phyloP scores from a whole-genome alignment of 2,113 vertebrate genomes.

The Ivindomyrus marchei region DNA sequence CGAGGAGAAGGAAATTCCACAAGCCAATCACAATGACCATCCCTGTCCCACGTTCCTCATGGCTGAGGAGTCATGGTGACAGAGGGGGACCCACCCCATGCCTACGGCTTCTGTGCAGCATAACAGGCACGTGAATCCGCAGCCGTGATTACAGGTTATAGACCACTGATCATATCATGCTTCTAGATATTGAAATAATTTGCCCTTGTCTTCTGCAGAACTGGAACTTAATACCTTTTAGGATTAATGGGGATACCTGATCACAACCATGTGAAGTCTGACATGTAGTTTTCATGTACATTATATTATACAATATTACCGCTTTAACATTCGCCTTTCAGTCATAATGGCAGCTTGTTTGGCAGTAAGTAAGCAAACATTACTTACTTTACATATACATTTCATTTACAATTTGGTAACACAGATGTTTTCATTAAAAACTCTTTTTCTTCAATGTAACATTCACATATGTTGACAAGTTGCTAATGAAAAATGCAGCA shows the following conservation, averaged over 20 bases:
- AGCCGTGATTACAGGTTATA: neutral
- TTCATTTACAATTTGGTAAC: neutral
- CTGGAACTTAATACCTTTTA: neutral
- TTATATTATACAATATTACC: neutral
- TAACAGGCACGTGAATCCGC: slow-evolving; percentile 73
- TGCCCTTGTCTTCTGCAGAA: neutral
- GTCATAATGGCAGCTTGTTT: neutral
- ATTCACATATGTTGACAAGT: neutral
- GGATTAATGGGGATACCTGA: neutral
- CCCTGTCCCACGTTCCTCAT: slow-evolving; percentile 84
- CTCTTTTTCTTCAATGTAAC: neutral
- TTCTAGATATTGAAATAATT: neutral
- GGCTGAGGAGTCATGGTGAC: slow-evolving; percentile 82
- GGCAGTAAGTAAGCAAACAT: neutral
- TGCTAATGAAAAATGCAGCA: neutral
- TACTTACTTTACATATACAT: neutral
- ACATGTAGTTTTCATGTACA: neutral
- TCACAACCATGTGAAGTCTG: neutral
- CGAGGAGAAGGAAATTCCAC: slow-evolving; percentile 94
- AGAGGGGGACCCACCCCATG: slow-evolving; percentile 84
- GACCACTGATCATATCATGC: neutral
- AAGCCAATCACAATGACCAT: slow-evolving; percentile 99
- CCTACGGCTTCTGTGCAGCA: slow-evolving; percentile 91
- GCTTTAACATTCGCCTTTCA: neutral
- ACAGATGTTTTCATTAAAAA: neutral